Base-by-base conservation (phyloP, 2,888 invertebrate species). In the Dascillus cervinus region DNA sequence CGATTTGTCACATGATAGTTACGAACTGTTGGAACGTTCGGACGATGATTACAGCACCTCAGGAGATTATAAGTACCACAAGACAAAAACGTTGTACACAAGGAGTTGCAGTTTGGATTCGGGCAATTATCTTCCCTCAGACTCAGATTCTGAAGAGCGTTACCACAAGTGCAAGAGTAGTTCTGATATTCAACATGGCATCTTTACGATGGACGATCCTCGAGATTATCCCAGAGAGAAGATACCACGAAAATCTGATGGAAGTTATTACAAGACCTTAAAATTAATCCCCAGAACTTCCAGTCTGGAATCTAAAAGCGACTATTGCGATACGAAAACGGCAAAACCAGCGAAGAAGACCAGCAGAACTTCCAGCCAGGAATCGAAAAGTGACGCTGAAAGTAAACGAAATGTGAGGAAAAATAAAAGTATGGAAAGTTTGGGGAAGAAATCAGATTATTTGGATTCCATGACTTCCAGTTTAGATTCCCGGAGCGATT, bases 1-100 rank as follows among this genome's bases (percentile, higher is more conserved):
- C 58, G 88, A 89, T 65, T 67, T 88, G 14, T 86, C 88, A 15
- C 88, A 89, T 60, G 89, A 89, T 60, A 88, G 87, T 52, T 89
- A 89, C 61, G 89, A 89, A 60, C 65, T 89, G 12, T 68, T 88
- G 39, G 87, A 88, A 59, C 81, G 82, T 55, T 80, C 81, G 36
- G 77, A 76, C 49, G 81, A 77, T 53, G 74, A 75, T 52, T 71
- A 64, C 35, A 68, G 70, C 38, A 57, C 59, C 13, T 59, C 58
- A 10, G 60, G 54, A 22, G 63, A 63, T 22, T 60, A 54, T 25
- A 60, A 58, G 32, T 56, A 60, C 35, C 41, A 47, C 12, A 57
- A 56, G 30, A 47, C 39, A 34, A 61, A 58, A 47, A 45, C 56
- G 3, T 49, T 60, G 9, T 64, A 60, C 34, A 56, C 59, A 3